Evolutionary conservation across 1,140 invertebrate genomes (phyloP).

Genomic region (Drosophila suzukii): DNA sequence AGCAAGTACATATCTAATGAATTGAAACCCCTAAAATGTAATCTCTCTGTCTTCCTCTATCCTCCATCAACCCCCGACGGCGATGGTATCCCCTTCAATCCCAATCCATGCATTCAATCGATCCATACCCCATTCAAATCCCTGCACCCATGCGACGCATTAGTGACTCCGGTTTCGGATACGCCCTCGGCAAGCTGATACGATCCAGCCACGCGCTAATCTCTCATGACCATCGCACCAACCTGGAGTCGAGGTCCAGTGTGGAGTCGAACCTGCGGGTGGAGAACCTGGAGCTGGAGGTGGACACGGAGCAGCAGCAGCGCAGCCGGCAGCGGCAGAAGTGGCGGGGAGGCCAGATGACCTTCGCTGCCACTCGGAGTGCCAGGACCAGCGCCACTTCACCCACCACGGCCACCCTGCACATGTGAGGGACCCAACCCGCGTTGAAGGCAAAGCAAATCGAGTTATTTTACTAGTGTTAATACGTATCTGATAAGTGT

Average conservation of each 20-base stretch:
- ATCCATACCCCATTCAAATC: slow-evolving; percentile 26
- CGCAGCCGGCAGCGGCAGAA: slow-evolving; percentile 17
- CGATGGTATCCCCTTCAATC: slow-evolving; percentile 13
- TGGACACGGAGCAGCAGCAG: slow-evolving; percentile 27
- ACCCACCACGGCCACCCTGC: slow-evolving; percentile 54
- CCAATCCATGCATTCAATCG: slow-evolving; percentile 30
- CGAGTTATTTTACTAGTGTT: slow-evolving; percentile 16
- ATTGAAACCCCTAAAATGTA: slow-evolving; percentile 53
- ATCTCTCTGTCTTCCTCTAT: slow-evolving; percentile 59
- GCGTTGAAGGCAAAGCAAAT: slow-evolving; percentile 13
- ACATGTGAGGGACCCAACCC: slow-evolving; percentile 40
- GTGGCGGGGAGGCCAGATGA: slow-evolving; percentile 10
- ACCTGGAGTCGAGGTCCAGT: not conserved
- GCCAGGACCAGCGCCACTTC: slow-evolving; percentile 4
- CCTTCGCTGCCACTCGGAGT: not conserved
- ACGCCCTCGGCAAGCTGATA: slow-evolving; percentile 20
- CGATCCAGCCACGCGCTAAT: slow-evolving; percentile 21
- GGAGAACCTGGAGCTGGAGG: slow-evolving; percentile 50
- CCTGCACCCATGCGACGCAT: slow-evolving; percentile 35
- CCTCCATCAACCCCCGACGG: slow-evolving; percentile 20
- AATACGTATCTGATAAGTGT: slow-evolving; percentile 25
- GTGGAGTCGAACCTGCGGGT: slow-evolving; percentile 26
- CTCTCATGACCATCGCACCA: not conserved
- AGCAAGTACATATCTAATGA: slow-evolving; percentile 38
- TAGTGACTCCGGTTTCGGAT: slow-evolving; percentile 49